These are phyloP conservation scores for Eulemur macaco DNA, from an alignment of 2,113 vertebrate genomes.

Conservation along the genomic window DNA sequence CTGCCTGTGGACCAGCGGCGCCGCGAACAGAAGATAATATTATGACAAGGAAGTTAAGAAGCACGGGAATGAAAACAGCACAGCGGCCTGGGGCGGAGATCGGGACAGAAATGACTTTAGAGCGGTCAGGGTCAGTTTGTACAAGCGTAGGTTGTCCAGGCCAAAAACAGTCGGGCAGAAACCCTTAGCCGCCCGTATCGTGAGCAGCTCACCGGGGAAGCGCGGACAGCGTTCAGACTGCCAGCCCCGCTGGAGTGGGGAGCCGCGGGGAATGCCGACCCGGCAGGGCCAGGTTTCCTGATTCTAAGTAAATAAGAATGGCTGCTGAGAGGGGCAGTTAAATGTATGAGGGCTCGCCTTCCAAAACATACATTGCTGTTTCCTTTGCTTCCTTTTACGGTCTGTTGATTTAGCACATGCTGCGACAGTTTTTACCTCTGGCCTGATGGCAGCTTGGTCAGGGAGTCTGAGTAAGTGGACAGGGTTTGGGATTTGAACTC, in stretches of 20 bases:
- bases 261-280: background rate
- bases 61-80: constrained; percentile 37
- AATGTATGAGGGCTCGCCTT: background rate
- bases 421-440: background rate
- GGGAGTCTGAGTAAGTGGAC: background rate
- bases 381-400: background rate
- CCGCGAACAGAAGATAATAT: background rate
- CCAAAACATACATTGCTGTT: background rate
- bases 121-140: background rate
- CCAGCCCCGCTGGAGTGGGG: background rate
- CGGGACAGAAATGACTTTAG: background rate
- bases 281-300: background rate
- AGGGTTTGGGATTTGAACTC: background rate
- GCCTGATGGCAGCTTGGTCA: background rate
- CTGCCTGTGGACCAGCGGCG: rapidly evolving
- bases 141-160: constrained; percentile 43
- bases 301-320: background rate
- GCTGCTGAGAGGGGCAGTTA: background rate
- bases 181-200: background rate
- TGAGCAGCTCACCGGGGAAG: background rate
- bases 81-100: background rate
- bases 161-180: background rate
- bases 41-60: constrained; percentile 28
- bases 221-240: no score
- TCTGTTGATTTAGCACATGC: background rate